phyloP scores from a whole-genome alignment of 2,113 vertebrate genomes.

The Anguilla rostrata region DNA sequence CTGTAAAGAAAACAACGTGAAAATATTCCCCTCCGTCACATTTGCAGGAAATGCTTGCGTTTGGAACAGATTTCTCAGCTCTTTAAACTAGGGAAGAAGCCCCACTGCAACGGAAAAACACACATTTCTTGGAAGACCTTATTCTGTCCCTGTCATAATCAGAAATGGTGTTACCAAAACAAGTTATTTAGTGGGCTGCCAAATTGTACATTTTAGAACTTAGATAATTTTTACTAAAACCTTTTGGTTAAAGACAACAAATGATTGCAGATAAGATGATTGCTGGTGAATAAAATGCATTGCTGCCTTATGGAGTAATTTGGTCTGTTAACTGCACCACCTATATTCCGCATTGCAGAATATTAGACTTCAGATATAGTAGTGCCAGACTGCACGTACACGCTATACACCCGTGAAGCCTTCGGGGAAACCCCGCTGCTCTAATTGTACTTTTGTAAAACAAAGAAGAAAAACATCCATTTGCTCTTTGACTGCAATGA shows the following conservation, averaged over 20 bases:
- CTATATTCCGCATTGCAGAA: neutral
- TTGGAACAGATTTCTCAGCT: neutral
- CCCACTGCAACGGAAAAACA: neutral
- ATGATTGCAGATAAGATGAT: neutral
- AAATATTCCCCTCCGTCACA: neutral
- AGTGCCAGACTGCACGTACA: neutral
- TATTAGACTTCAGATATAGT: neutral
- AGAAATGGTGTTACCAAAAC: neutral
- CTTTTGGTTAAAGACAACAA: too few species aligned
- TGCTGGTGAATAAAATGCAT: neutral
- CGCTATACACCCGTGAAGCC: neutral
- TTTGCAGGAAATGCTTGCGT: constrained; percentile 7
- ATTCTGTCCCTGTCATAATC: neutral
- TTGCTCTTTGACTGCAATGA: neutral
- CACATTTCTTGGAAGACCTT: neutral
- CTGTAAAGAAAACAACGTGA: neutral
- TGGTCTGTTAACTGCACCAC: neutral
- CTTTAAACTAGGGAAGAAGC: neutral
- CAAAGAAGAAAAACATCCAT: neutral
- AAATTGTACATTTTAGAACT: too few species aligned
- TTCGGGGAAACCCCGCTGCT: neutral
- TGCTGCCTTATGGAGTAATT: neutral
- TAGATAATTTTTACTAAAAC: too few species aligned
- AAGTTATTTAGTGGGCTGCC: neutral
- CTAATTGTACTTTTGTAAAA: neutral